A percentile compares a stretch with the other conserved stretches of the same genome.
phyloP scores from a whole-genome alignment of 2,888 invertebrate species.

The Iphiclides podalirius region DNA sequence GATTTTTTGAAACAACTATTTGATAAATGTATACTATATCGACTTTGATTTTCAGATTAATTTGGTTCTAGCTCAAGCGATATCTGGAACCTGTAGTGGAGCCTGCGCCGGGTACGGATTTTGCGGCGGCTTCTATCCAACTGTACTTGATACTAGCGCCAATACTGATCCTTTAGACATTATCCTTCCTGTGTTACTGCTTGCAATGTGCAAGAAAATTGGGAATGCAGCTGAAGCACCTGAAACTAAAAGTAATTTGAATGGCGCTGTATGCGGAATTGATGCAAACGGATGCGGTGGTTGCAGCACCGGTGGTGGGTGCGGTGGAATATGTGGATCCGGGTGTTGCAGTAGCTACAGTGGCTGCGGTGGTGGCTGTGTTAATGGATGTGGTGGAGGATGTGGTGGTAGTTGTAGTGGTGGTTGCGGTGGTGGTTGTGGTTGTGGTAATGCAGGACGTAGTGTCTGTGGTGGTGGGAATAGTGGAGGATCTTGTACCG shows the following conservation, averaged over 20 bases:
- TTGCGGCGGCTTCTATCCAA: slow-evolving; percentile 18
- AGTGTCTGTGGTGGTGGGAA: slow-evolving; percentile 1
- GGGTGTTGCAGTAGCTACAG: slow-evolving; percentile 8
- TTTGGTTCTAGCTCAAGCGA: slow-evolving; percentile 9
- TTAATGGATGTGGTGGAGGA: slow-evolving; percentile 25
- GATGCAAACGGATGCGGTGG: slow-evolving; percentile 5
- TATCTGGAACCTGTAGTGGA: slow-evolving; percentile 4
- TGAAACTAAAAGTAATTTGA: slow-evolving; percentile 1
- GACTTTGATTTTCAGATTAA: slow-evolving; percentile 11
- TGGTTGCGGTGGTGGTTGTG: not conserved
- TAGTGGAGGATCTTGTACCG: slow-evolving; percentile 25
- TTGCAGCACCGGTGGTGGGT: slow-evolving; percentile 7
- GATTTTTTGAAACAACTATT: too few species aligned
- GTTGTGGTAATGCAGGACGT: too few species aligned
- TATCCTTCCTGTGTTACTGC: slow-evolving; percentile 44
- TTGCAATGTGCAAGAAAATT: slow-evolving; percentile 34
- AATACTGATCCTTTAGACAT: slow-evolving; percentile 40
- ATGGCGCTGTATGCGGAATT: slow-evolving; percentile 6
- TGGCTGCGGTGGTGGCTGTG: not conserved
- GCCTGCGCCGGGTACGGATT: slow-evolving; percentile 9
- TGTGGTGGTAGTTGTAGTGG: slow-evolving; percentile 27
- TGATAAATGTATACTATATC: too few species aligned
- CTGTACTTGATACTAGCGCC: slow-evolving; percentile 18
- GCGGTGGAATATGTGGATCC: not conserved
- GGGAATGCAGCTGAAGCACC: slow-evolving; percentile 22